These are phyloP conservation scores for Pherbina coryleti DNA, from an alignment of 2,888 invertebrate genomes.

Conservation along the genomic window DNA sequence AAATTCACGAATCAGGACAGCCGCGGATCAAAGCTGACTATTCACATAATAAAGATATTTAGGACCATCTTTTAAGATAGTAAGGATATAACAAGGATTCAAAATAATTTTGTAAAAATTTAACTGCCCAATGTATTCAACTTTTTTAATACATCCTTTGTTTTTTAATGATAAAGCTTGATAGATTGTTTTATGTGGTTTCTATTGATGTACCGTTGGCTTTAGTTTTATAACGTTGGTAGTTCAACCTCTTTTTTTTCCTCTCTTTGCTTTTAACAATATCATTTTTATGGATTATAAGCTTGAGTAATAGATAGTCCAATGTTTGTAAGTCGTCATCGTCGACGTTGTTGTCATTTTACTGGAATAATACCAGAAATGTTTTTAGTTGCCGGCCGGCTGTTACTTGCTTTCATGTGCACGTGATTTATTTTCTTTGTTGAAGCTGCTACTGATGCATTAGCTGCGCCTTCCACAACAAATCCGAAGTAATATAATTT, in stretches of 20 bases:
- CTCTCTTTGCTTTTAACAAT: background rate
- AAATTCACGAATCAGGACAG: too few relatives aligned
- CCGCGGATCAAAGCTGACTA: too few relatives aligned
- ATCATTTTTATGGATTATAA: background rate
- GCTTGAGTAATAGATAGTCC: background rate
- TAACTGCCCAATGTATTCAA: too few relatives aligned
- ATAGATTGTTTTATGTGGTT: background rate
- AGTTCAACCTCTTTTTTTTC: background rate
- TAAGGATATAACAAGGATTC: too few relatives aligned
- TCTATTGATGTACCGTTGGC: background rate
- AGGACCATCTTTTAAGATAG: too few relatives aligned
- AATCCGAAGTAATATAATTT: slow-evolving; percentile 20
- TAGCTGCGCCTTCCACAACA: slow-evolving; percentile 6
- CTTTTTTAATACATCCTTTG: too few relatives aligned
- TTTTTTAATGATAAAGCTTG: too few relatives aligned
- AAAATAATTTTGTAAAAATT: too few relatives aligned
- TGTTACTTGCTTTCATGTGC: too few relatives aligned
- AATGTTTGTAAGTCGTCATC: background rate
- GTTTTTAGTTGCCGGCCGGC: too few relatives aligned
- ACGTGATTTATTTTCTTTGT: background rate
- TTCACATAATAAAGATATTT: too few relatives aligned
- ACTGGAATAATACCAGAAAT: background rate
- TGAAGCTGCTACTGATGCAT: background rate
- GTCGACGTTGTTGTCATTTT: background rate
- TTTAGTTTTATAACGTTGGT: background rate